phyloP scores from a whole-genome alignment of 2,797 vertebrate genomes.

The Echeneis naucrates region DNA sequence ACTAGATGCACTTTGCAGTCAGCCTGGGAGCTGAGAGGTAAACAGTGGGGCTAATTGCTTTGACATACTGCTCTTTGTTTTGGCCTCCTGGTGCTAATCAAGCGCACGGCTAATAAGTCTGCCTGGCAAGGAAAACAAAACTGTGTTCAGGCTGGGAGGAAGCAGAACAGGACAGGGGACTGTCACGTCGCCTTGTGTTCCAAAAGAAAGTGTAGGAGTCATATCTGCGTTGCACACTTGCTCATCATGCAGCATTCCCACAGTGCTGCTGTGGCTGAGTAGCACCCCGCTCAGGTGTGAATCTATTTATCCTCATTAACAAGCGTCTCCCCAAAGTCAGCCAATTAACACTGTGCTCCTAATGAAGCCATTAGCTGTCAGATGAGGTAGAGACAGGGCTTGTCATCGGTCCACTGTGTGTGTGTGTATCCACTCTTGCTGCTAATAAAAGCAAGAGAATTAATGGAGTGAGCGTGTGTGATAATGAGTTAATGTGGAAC shows the following conservation, averaged over 20 bases:
- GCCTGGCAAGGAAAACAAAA: slow-evolving; percentile 66
- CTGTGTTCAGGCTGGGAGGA: slow-evolving; percentile 54
- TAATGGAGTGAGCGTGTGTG: slow-evolving; percentile 95
- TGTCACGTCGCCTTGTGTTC: slow-evolving; percentile 23
- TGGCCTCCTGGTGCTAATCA: slow-evolving; percentile 84
- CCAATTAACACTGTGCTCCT: slow-evolving; percentile 94
- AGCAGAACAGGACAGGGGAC: slow-evolving; percentile 26
- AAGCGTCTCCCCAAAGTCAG: slow-evolving; percentile 93
- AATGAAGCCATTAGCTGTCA: slow-evolving; percentile 99
- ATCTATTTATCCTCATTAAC: slow-evolving; percentile 99
- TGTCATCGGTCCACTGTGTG: slow-evolving; percentile 87
- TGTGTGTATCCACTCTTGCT: slow-evolving; percentile 79
- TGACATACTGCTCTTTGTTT: slow-evolving; percentile 85
- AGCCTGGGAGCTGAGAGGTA: slow-evolving; percentile 80
- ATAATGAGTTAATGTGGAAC: slow-evolving; percentile 98
- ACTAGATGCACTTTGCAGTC: slow-evolving; percentile 72
- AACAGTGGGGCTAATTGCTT: slow-evolving; percentile 86
- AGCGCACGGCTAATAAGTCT: slow-evolving; percentile 76
- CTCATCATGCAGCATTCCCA: slow-evolving; percentile 65
- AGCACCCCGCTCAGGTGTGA: slow-evolving; percentile 91
- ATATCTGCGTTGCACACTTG: slow-evolving; percentile 27
- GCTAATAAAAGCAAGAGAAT: slow-evolving; percentile 95
- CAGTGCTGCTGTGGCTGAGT: slow-evolving; percentile 81
- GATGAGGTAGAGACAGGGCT: slow-evolving; percentile 92
- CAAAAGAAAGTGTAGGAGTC: slow-evolving; percentile 39